These are phyloP conservation scores for Mus caroli DNA, from an alignment of 2,797 vertebrate genomes.

Conservation along the genomic window DNA sequence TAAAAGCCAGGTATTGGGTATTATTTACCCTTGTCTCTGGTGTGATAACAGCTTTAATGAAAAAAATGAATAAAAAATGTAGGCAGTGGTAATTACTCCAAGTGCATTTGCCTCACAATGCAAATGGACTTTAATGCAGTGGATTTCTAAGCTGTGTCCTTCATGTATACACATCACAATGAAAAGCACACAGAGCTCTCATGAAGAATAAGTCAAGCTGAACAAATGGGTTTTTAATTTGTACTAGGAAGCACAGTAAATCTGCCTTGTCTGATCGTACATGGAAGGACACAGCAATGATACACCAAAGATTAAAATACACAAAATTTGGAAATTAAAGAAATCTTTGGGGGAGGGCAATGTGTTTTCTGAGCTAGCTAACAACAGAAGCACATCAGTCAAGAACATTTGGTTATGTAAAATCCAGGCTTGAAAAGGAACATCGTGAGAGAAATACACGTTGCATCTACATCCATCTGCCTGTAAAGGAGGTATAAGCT, in stretches of 20 bases:
- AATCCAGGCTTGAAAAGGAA: background rate
- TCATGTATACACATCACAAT: constrained; percentile 82
- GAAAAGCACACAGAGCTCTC: constrained; percentile 84
- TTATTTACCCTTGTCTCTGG: constrained; percentile 79
- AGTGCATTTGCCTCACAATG: constrained; percentile 72
- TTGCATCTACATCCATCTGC: constrained; percentile 32
- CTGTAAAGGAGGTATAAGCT: constrained; percentile 17
- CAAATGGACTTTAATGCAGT: constrained; percentile 65
- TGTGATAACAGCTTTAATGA: constrained; percentile 68
- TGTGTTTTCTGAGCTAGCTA: constrained; percentile 50
- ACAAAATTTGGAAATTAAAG: constrained; percentile 63
- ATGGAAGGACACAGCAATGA: constrained; percentile 82
- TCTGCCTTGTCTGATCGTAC: constrained; percentile 61
- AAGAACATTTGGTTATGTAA: background rate
- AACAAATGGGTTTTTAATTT: constrained; percentile 88
- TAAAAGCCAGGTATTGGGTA: constrained; percentile 70
- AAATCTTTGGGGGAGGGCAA: background rate
- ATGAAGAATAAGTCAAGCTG: constrained; percentile 85
- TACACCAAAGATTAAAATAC: constrained; percentile 52
- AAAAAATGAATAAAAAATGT: constrained; percentile 72
- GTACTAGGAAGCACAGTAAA: constrained; percentile 82
- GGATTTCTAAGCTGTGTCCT: constrained; percentile 74
- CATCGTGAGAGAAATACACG: background rate
- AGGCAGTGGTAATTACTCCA: constrained; percentile 75
- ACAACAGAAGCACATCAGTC: background rate